phyloP scores from a whole-genome alignment of 64 coral and sea anemone genomes.

The Stichodactyla mertensii region DNA sequence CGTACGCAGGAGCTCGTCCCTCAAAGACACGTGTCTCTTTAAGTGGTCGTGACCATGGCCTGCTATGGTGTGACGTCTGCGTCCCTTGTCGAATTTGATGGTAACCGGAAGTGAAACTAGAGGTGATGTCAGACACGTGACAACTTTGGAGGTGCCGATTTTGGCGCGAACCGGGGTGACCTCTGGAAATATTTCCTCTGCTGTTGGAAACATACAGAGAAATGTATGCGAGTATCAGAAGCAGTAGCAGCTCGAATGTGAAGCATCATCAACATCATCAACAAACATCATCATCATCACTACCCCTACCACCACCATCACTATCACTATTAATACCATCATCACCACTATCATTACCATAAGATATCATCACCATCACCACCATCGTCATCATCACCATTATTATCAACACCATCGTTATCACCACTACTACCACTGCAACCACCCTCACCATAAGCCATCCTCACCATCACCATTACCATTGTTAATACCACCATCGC shows the following conservation, averaged over 20 bases:
- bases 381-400: too few species aligned
- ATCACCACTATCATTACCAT: background rate
- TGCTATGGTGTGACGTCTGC: constrained; percentile 42
- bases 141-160: constrained; percentile 28
- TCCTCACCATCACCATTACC: too few species aligned
- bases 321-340: too few species aligned
- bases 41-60: background rate
- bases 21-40: constrained; percentile 12
- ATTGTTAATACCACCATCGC: too few species aligned
- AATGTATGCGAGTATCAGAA: too few species aligned
- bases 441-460: background rate
- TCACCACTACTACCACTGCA: background rate
- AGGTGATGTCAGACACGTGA: constrained; percentile 31
- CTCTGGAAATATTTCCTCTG: constrained; percentile 42
- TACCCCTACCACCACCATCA: too few species aligned
- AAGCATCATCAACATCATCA: background rate
- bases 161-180: constrained; percentile 25
- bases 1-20: constrained; percentile 40
- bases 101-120: background rate
- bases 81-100: background rate
- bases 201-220: background rate
- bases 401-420: background rate
- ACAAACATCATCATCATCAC: too few species aligned
- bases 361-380: background rate
- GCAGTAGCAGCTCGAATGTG: too few species aligned